These are phyloP conservation scores for Patella ulyssiponensis DNA, from an alignment of 2,888 invertebrate genomes.

Conservation along the genomic window DNA sequence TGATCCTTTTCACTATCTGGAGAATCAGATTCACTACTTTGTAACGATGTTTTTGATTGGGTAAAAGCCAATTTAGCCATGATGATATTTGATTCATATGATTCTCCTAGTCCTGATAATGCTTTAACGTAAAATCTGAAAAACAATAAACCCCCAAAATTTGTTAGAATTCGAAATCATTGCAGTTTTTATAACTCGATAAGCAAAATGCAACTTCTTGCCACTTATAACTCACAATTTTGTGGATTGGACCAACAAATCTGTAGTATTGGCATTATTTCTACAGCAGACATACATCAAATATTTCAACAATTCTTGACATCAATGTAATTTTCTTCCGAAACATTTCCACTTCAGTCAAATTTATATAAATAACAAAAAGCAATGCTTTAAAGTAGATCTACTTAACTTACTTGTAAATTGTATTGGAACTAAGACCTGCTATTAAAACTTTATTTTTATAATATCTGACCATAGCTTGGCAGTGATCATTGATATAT, in stretches of 20 bases:
- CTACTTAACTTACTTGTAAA: constrained; percentile 60
- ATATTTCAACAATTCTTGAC: no score
- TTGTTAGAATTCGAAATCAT: no score
- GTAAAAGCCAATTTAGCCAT: constrained; percentile 51
- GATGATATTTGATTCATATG: constrained; percentile 62
- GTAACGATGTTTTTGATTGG: not conserved
- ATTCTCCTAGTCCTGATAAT: constrained; percentile 67
- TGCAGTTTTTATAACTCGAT: no score
- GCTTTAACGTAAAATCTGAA: constrained; percentile 65
- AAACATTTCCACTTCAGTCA: no score
- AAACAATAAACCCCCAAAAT: not conserved
- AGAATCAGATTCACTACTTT: not conserved
- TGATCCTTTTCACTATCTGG: constrained; percentile 57
- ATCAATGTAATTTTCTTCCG: no score
- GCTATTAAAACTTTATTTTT: constrained; percentile 58
- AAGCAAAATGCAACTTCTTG: no score
- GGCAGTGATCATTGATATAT: constrained; percentile 64
- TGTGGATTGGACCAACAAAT: no score
- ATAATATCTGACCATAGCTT: constrained; percentile 60
- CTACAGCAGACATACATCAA: no score
- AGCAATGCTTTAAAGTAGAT: no score
- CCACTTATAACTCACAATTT: no score
- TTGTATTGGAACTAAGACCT: constrained; percentile 55
- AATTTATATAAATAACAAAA: no score
- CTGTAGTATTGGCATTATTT: no score